Conservation (phyloP, 2,797 vertebrate species). For the Premnoplex brunnescens region DNA sequence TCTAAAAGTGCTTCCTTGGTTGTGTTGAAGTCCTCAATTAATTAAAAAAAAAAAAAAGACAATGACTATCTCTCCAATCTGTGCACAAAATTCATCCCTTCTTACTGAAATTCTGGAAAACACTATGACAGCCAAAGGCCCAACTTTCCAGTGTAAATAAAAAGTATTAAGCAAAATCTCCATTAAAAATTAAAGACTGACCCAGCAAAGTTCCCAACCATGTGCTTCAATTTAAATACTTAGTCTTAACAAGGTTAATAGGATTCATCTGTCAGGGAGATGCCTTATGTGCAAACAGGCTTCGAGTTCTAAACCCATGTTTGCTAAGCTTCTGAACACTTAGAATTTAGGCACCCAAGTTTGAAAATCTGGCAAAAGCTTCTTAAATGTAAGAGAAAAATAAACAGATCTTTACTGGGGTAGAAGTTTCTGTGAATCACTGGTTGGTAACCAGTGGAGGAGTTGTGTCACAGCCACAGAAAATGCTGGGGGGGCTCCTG, state of each 20-base stretch:
- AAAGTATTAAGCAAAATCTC: neutral
- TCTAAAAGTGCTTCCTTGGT: neutral
- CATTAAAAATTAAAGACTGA: neutral
- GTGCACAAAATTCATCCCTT: neutral
- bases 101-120: neutral
- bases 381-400: neutral
- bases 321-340: neutral
- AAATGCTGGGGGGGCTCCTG: neutral
- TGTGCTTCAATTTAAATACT: neutral
- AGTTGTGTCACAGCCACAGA: neutral
- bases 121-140: neutral
- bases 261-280: constrained; percentile 18
- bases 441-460: neutral
- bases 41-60: neutral
- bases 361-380: neutral
- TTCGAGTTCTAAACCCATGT: neutral
- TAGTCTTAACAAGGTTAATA: neutral
- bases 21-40: neutral
- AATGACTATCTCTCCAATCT: neutral
- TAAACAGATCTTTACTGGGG: neutral
- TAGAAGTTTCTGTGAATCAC: neutral
- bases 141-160: neutral
- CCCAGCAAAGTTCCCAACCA: neutral
- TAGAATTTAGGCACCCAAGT: neutral
- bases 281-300: neutral